Base-by-base conservation (phyloP, 2,113 vertebrate genomes). In the Lasiurus cinereus region DNA sequence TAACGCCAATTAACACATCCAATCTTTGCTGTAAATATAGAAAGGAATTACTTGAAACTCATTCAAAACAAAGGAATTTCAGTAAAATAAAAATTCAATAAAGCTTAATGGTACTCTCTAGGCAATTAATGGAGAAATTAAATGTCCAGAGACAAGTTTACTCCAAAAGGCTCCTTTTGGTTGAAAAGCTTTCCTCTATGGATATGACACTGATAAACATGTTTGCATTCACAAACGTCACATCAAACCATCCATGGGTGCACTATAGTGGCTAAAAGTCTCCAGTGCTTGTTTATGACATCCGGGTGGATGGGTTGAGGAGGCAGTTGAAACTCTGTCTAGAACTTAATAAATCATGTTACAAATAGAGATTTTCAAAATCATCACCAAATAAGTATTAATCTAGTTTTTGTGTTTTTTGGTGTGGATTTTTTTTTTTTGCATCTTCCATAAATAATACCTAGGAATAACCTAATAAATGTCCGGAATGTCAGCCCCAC, bases 51-150 rank as follows among this genome's bases (percentile, higher is more conserved):
- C 21, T 33, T 70, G 27, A 56, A 93, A 66, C 52, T 92, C 59
- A 62, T 27, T 62, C n/a, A 64, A 94, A 87, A 43, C 24, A 94
- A 83, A 72, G 33, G 33, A 87, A 72, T 91, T 85, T 69, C 21
- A 79, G 7, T 62, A 19, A 73, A 88, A 39, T 88, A 62, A 88
- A 90, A 36, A 50, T n/a, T 78, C 83, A 79, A 54, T 70, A 88
- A 77, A 77, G 39, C 18, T 91, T 91, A 83, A 52, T 3, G 21
- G 16, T 31, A 56, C n/a, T 78, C 33, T 54, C 3, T 46, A 70
- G 70, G n/a, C 90, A 90, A 74, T 64, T 83, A 76, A 83, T 66
- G 50, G 29, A 78, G n/a, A 91, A 83, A 87, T 88, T 64, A 70
- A 83, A 74, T 59, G n/a, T 16, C n/a, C 80, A 82, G 54, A 76